These are phyloP conservation scores for Tholera decimalis DNA, from an alignment of 2,888 invertebrate genomes.

Conservation along the genomic window DNA sequence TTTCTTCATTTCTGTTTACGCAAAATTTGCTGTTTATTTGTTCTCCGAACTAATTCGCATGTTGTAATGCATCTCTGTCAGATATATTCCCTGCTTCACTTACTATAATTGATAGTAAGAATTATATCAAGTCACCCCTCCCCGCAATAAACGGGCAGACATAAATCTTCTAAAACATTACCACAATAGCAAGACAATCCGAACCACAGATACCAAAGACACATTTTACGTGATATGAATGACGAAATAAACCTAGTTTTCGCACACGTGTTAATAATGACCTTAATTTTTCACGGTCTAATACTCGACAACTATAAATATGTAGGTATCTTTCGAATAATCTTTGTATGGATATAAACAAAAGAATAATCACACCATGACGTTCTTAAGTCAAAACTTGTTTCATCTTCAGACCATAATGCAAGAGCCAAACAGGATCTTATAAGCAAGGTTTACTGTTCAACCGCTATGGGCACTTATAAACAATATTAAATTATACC, in stretches of 20 bases:
- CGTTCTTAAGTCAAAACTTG: slow-evolving; percentile 2
- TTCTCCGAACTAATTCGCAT: not conserved
- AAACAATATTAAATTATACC: slow-evolving; percentile 45
- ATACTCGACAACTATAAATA: slow-evolving; percentile 3
- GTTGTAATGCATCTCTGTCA: not conserved
- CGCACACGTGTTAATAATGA: slow-evolving; percentile 43
- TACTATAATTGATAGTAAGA: slow-evolving; percentile 43
- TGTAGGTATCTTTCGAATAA: not conserved
- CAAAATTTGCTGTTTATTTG: not conserved
- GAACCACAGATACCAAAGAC: slow-evolving; percentile 28
- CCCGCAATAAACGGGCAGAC: slow-evolving; percentile 33
- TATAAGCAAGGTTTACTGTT: slow-evolving; percentile 13
- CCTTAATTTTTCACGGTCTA: slow-evolving; percentile 21
- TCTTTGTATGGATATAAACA: slow-evolving; percentile 17
- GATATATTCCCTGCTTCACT: slow-evolving; percentile 26
- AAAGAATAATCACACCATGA: slow-evolving; percentile 18
- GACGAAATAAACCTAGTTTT: slow-evolving; percentile 34
- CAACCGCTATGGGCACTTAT: slow-evolving; percentile 11
- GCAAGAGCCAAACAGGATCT: slow-evolving; percentile 32
- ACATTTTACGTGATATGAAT: slow-evolving; percentile 42
- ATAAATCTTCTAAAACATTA: slow-evolving; percentile 46
- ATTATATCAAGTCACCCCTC: slow-evolving; percentile 39
- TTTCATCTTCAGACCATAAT: slow-evolving; percentile 8
- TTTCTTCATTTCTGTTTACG: not conserved
- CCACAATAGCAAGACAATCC: slow-evolving; percentile 27